Conservation (phyloP, 2,113 vertebrate genomes). For the Cyanoliseus patagonus region DNA sequence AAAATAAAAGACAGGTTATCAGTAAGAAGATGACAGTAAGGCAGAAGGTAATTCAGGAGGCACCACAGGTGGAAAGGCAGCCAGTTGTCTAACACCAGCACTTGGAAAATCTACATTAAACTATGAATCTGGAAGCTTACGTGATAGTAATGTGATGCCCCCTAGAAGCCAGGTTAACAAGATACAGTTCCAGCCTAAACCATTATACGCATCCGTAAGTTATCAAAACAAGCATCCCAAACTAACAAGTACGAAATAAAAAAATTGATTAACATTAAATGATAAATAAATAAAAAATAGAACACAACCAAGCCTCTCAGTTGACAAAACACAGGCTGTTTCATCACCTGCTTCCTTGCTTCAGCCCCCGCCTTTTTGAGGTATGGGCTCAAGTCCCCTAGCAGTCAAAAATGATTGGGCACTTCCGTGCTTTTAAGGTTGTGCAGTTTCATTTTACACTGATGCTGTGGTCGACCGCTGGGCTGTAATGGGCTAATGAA, state of each 20-base stretch:
- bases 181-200: not conserved
- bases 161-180: not conserved
- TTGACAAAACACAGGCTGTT: not conserved
- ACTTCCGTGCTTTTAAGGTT: not conserved
- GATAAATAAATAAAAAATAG: not conserved
- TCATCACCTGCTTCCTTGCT: not conserved
- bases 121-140: not conserved
- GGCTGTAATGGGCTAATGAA: not conserved
- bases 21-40: not conserved
- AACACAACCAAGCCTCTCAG: not conserved
- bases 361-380: not conserved
- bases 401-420: not conserved
- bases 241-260: not conserved
- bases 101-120: not conserved
- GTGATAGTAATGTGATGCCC: not conserved
- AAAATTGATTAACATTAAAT: not conserved
- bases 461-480: not conserved
- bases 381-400: not conserved
- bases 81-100: not conserved
- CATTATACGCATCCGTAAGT: not conserved
- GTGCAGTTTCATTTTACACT: not conserved
- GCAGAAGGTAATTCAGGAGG: not conserved
- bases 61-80: not conserved
- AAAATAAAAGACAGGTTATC: not conserved
- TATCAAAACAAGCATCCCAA: not conserved